Base-by-base conservation (phyloP, 2,797 vertebrate genomes). In the Aplochiton taeniatus region DNA sequence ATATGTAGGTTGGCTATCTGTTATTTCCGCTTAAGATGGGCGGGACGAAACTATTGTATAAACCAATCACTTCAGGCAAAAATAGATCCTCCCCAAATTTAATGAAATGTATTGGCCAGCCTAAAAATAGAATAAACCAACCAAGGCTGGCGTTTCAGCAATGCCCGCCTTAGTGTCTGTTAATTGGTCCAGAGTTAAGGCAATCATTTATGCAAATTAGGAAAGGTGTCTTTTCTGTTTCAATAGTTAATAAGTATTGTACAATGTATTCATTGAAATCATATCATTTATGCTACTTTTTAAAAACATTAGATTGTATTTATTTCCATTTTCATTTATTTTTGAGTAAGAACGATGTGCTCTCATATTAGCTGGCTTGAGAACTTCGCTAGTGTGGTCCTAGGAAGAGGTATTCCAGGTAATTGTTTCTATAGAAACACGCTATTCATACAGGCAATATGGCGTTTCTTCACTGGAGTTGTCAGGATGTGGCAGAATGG, bases 401-500 rank as follows among this genome's bases (percentile, higher is more conserved):
- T 31, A 31, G 31, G 31, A 31, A 31, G 31, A 31, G 31, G 31
- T 6, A 50, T n/a, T 11, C 61, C 63, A 69, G 63, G 71, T 78
- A 59, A 62, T 65, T 61, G 92, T 95, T 86, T 81, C 93, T 84
- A 87, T 79, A 79, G 91, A 68, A 88, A 92, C 91, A 0, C 55
- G 6, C 31, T 6, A 31, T 31, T 50, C 19, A 70, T 57, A 72
- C 64, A 61, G 57, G 17, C 58, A 84, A 81, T 61, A 90, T 91
- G 88, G 84, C 79, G 65, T 92, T 89, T 74, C 85, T 94, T 12
- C 48, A 74, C 0, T 96, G 95, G 95, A 91, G 83, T 51, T 81
- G 89, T 66, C 69, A 86, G 52, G 89, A 94, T 4, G 96, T 96
- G 76, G 93, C 88, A 0, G 76, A 73, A 56, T 97, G 96, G 95